phyloP scores from a whole-genome alignment of 2,888 invertebrate genomes.

The Eristalis tenax region DNA sequence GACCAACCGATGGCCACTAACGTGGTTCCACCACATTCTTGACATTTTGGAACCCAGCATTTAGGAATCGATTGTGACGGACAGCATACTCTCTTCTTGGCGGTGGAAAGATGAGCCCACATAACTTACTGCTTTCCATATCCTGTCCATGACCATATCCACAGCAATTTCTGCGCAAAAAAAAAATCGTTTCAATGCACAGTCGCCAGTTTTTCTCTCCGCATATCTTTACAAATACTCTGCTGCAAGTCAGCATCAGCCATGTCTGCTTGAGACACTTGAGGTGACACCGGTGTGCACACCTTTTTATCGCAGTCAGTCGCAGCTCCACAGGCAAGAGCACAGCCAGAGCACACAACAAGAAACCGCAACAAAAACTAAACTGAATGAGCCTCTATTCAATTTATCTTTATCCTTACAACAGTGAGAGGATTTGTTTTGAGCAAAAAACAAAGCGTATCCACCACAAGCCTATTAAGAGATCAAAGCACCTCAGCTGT shows the following conservation, averaged over 20 bases:
- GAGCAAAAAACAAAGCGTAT: not conserved
- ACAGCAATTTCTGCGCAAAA: no score
- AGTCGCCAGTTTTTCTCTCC: no score
- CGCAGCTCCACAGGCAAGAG: no score
- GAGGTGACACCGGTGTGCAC: not conserved
- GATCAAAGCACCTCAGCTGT: not conserved
- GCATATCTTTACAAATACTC: not conserved
- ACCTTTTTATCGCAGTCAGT: not conserved
- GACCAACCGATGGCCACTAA: no score
- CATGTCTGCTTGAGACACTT: not conserved
- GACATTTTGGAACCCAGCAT: no score
- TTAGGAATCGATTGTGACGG: no score
- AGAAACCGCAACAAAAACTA: not conserved
- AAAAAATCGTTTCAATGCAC: no score
- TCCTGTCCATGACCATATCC: no score
- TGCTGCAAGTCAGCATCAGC: not conserved
- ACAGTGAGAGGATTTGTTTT: not conserved
- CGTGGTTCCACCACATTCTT: no score
- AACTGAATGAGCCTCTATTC: not conserved
- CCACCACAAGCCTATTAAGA: not conserved
- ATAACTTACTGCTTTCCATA: no score
- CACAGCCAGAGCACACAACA: not conserved
- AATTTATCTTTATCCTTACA: not conserved
- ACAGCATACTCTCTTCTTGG: no score
- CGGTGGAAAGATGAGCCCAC: no score